A percentile compares a stretch with the other conserved stretches of the same genome.
phyloP scores from a whole-genome alignment of 2,888 invertebrate species.

The Erebia palarica region DNA sequence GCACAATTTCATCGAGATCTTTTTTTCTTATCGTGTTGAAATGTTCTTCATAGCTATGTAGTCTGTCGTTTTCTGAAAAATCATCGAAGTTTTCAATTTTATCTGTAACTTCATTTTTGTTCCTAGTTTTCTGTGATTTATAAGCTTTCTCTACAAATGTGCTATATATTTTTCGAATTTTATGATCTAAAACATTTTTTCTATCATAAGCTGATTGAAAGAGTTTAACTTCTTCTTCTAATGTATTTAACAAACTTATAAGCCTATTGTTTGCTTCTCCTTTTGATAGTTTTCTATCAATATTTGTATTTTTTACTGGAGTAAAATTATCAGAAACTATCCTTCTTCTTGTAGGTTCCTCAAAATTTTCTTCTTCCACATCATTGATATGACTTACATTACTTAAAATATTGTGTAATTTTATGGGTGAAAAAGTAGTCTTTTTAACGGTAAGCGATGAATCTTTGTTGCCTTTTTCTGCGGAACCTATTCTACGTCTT shows the following conservation, averaged over 20 bases:
- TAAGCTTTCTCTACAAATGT: slow-evolving; percentile 27
- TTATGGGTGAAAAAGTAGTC: neutral
- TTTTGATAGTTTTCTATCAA: neutral
- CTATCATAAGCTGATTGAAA: slow-evolving; percentile 53
- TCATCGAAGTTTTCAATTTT: neutral
- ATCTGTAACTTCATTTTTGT: neutral
- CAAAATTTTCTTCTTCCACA: neutral
- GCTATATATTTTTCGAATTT: slow-evolving; percentile 62
- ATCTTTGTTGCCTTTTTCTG: neutral
- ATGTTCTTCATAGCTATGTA: slow-evolving; percentile 14
- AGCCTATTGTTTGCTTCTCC: slow-evolving; percentile 45
- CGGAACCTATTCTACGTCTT: slow-evolving; percentile 34
- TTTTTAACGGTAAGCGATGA: neutral
- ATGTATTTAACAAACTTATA: slow-evolving; percentile 56
- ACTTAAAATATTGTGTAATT: neutral
- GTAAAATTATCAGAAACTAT: neutral
- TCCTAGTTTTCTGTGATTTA: neutral
- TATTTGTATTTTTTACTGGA: neutral
- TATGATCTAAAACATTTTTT: slow-evolving; percentile 62
- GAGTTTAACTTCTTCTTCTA: slow-evolving; percentile 63
- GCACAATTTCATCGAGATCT: slow-evolving; percentile 9
- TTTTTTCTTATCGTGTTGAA: neutral
- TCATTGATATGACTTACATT: neutral
- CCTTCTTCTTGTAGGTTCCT: neutral
- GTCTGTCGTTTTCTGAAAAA: neutral